phyloP scores from a whole-genome alignment of 2,797 vertebrate genomes.

The Varecia variegata region DNA sequence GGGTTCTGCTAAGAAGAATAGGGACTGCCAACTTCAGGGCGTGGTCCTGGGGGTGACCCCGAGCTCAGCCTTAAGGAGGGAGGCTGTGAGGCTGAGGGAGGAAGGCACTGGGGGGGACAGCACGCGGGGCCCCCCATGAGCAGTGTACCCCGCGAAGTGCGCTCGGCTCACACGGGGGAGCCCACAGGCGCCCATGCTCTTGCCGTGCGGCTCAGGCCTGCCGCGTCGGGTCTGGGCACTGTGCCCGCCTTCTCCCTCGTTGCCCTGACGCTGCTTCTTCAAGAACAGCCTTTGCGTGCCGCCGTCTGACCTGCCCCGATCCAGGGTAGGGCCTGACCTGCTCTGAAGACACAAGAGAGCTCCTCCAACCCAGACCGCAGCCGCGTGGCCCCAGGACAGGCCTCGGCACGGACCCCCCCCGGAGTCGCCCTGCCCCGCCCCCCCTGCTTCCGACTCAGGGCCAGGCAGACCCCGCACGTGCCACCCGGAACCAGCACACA shows the following conservation, averaged over 20 bases:
- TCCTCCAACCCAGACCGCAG: not conserved
- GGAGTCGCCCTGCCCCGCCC: not conserved
- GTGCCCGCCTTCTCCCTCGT: not conserved
- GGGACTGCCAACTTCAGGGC: not conserved
- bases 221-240: not conserved
- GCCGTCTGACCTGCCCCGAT: not conserved
- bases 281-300: no score
- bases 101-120: not conserved
- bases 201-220: rapidly evolving
- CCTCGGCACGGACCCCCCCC: not conserved
- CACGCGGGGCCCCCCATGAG: not conserved
- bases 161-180: no score
- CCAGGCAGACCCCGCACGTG: not conserved
- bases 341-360: not conserved
- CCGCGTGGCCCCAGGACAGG: not conserved
- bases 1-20: not conserved
- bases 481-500: not conserved
- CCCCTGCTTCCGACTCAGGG: not conserved
- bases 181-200: not conserved
- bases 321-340: not conserved
- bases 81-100: not conserved
- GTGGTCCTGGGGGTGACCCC: not conserved
- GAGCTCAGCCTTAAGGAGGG: no score
- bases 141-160: not conserved
- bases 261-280: not conserved